These are phyloP conservation scores for Microcebus jonahi DNA, from an alignment of 2,113 vertebrate genomes.

Conservation along the genomic window DNA sequence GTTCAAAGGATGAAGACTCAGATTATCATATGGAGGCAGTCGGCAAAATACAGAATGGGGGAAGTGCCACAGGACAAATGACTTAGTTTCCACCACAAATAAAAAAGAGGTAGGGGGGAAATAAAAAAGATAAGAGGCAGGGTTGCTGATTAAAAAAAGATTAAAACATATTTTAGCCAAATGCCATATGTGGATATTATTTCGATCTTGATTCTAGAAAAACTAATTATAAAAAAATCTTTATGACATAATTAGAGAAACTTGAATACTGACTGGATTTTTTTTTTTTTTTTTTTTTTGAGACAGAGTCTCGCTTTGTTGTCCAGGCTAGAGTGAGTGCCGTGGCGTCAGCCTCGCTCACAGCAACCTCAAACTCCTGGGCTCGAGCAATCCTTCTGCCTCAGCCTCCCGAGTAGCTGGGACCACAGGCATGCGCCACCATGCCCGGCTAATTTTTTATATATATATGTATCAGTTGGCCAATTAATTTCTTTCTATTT, in stretches of 20 bases:
- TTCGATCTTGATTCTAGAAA: constrained; percentile 45
- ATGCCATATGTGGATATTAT: neutral
- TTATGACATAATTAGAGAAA: neutral
- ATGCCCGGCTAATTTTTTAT: too few relatives aligned
- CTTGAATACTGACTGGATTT: neutral
- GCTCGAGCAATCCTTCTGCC: too few relatives aligned
- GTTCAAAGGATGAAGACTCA: neutral
- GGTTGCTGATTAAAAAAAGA: neutral
- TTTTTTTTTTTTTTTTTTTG: too few relatives aligned
- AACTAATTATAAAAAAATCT: neutral
- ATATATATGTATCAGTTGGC: too few relatives aligned
- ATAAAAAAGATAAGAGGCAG: neutral
- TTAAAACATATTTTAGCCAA: constrained; percentile 8
- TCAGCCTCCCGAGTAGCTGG: too few relatives aligned
- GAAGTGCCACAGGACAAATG: neutral
- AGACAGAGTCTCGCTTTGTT: too few relatives aligned
- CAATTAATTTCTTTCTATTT: too few relatives aligned
- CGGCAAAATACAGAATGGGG: neutral
- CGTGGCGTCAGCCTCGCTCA: too few relatives aligned
- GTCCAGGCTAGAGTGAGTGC: too few relatives aligned
- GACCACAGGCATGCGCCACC: too few relatives aligned
- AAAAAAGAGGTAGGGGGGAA: neutral
- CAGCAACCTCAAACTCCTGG: too few relatives aligned
- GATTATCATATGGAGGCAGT: neutral
- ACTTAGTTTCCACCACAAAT: neutral